Conservation (phyloP, 2,113 vertebrate genomes). For the Pseudorhombus dupliciocellatus region DNA sequence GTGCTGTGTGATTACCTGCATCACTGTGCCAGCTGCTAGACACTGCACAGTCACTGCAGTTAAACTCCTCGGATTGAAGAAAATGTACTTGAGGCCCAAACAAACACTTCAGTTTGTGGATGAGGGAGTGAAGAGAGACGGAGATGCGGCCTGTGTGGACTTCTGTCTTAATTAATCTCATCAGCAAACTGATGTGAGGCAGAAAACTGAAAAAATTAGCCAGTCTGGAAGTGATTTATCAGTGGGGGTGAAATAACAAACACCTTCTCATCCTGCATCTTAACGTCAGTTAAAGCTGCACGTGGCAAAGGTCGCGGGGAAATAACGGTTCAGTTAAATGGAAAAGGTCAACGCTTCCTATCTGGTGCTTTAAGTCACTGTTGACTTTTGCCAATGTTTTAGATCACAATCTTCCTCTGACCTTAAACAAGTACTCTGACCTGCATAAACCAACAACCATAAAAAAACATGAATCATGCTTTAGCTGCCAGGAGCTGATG, state of each 20-base stretch:
- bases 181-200: too few relatives aligned
- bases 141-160: background rate
- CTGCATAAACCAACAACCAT: background rate
- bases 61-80: background rate
- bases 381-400: constrained; percentile 9
- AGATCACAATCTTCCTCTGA: constrained; percentile 5
- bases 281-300: background rate
- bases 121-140: constrained; percentile 10
- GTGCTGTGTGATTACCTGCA: background rate
- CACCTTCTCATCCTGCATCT: background rate
- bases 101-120: constrained; percentile 1
- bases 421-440: constrained; percentile 2
- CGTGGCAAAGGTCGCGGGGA: background rate
- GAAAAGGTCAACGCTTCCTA: constrained; percentile 6
- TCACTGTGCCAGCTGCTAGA: background rate
- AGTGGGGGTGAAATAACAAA: background rate
- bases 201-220: too few relatives aligned
- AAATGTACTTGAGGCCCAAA: background rate
- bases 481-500: background rate
- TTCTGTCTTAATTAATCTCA: constrained; percentile 1
- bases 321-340: background rate
- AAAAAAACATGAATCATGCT: background rate
- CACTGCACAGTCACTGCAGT: background rate
- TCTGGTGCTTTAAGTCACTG: constrained; percentile 12
- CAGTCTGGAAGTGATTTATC: too few relatives aligned